These are phyloP conservation scores for Drosophila ironensis DNA, from an alignment of 1,140 invertebrate species.

Conservation along the genomic window DNA sequence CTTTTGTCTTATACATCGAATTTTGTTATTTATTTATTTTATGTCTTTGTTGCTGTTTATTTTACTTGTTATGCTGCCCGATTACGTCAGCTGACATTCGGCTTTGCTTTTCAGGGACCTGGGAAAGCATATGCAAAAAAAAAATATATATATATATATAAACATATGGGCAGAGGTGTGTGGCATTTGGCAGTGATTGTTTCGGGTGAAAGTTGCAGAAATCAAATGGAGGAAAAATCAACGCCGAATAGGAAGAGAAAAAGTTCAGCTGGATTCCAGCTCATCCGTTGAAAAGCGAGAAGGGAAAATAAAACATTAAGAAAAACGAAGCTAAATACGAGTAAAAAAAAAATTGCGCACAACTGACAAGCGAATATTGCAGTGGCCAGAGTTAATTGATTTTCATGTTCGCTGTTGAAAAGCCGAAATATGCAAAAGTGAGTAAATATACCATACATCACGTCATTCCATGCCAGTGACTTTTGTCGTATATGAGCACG, in stretches of 20 bases:
- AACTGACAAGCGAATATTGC: slow-evolving; percentile 24
- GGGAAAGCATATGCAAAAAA: slow-evolving; percentile 26
- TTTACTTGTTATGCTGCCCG: slow-evolving; percentile 56
- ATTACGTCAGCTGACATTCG: slow-evolving; percentile 67
- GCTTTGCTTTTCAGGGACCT: slow-evolving; percentile 24
- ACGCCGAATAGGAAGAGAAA: slow-evolving; percentile 32
- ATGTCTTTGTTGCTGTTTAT: neutral
- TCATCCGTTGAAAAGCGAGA: slow-evolving; percentile 41
- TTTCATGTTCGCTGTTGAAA: slow-evolving; percentile 23
- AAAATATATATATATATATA: slow-evolving; percentile 1
- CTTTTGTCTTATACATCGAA: slow-evolving; percentile 59
- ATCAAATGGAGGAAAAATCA: slow-evolving; percentile 54
- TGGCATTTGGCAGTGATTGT: slow-evolving; percentile 42
- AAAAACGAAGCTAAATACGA: neutral
- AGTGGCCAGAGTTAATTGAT: slow-evolving; percentile 29
- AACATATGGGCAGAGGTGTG: slow-evolving; percentile 19
- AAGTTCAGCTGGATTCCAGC: slow-evolving; percentile 53
- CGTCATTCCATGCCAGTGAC: slow-evolving; percentile 16
- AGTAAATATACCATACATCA: slow-evolving; percentile 14
- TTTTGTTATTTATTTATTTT: slow-evolving; percentile 14
- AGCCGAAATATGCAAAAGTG: slow-evolving; percentile 29
- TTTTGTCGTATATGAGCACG: slow-evolving; percentile 10
- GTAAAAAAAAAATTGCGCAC: neutral
- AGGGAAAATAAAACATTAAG: neutral
- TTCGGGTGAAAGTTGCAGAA: slow-evolving; percentile 72